Percentiles rank a stretch among this genome's conserved stretches.
Conservation (phyloP, 2,888 invertebrate species). For the Cantharis flavilabris region DNA sequence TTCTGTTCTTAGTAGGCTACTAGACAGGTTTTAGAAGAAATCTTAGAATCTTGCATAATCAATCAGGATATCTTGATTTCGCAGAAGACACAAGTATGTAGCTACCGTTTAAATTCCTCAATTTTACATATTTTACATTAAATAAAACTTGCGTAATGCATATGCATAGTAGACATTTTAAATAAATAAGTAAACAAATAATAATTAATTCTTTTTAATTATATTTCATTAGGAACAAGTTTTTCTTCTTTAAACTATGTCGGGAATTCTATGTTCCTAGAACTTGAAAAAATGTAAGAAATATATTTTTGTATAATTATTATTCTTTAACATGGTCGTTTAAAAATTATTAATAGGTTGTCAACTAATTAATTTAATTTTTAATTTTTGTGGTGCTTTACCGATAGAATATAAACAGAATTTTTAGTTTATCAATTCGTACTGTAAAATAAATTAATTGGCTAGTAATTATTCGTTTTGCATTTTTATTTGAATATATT, state of each 20-base stretch:
- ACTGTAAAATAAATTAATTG: not conserved
- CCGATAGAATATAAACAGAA: not conserved
- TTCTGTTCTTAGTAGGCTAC: constrained; percentile 19
- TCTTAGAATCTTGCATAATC: constrained; percentile 32
- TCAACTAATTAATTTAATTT: not conserved
- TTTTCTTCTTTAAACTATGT: not conserved
- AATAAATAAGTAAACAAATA: not conserved
- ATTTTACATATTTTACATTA: constrained; percentile 12
- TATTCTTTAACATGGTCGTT: not conserved
- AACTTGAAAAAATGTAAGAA: not conserved
- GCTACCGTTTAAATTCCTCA: constrained; percentile 31
- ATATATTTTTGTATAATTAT: not conserved
- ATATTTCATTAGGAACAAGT: not conserved
- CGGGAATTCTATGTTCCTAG: not conserved
- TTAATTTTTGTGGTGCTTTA: not conserved
- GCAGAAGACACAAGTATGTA: constrained; percentile 27
- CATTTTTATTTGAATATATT: not conserved
- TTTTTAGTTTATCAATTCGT: not conserved
- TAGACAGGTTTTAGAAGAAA: constrained; percentile 30
- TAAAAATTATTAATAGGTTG: not conserved
- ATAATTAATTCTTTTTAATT: not conserved
- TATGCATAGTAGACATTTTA: not conserved
- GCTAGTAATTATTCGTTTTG: not conserved
- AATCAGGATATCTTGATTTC: constrained; percentile 34
- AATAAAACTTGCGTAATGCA: constrained; percentile 4